These are phyloP conservation scores for Staurois parvus DNA, from an alignment of 2,797 vertebrate species.

Conservation along the genomic window DNA sequence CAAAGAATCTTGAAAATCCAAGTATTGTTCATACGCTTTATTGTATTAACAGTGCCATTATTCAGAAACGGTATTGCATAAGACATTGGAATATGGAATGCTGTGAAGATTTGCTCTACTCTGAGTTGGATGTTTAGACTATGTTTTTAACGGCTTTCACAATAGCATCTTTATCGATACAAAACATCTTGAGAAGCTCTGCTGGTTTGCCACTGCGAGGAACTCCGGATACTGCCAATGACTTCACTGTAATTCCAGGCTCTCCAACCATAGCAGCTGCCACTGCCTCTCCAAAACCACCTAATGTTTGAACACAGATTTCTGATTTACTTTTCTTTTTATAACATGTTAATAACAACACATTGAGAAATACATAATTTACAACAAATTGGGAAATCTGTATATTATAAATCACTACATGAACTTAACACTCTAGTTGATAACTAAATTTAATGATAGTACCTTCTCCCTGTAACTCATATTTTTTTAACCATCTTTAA, in stretches of 20 bases:
- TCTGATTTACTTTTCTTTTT: no score
- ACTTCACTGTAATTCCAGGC: slow-evolving; percentile 75
- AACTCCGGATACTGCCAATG: slow-evolving; percentile 80
- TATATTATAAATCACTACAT: no score
- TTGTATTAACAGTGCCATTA: not conserved
- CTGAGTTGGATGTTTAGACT: slow-evolving; percentile 26
- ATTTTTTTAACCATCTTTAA: no score
- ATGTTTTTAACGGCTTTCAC: slow-evolving; percentile 77
- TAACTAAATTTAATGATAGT: no score
- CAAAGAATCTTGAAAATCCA: not conserved
- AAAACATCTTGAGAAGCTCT: slow-evolving; percentile 85
- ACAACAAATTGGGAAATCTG: no score
- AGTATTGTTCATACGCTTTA: slow-evolving; percentile 21
- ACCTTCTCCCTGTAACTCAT: no score
- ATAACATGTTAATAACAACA: no score
- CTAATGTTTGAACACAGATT: slow-evolving; percentile 64
- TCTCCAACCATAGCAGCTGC: slow-evolving; percentile 75
- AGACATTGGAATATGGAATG: not conserved
- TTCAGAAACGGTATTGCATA: not conserved
- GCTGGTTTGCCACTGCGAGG: slow-evolving; percentile 83
- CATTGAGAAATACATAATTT: no score
- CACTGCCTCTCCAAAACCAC: slow-evolving; percentile 85
- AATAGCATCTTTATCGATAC: slow-evolving; percentile 85
- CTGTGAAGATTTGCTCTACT: not conserved
- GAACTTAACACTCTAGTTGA: no score